Evolutionary conservation across 2,797 vertebrate species (phyloP).

Genomic region (Syndactyla subalaris): DNA sequence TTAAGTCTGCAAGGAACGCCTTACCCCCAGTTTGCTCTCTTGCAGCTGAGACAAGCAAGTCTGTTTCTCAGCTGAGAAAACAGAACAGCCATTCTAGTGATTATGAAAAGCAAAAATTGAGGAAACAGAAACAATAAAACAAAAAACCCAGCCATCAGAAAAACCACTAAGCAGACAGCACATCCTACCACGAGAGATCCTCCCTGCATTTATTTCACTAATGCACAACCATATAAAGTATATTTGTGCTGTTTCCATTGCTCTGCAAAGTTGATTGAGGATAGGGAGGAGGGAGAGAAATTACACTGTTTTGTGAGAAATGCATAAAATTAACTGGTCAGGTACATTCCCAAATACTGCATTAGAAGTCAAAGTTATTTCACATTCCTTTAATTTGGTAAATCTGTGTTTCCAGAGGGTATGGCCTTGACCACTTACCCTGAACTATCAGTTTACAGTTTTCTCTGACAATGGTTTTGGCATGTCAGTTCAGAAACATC

Average conservation of each 20-base stretch:
- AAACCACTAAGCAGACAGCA: not conserved
- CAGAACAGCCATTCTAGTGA: not conserved
- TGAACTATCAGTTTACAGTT: not conserved
- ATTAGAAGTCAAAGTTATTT: not conserved
- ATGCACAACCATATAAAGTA: not conserved
- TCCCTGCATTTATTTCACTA: not conserved
- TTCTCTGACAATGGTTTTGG: not conserved
- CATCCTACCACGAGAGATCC: not conserved
- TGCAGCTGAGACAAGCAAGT: not conserved
- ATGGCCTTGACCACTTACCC: not conserved
- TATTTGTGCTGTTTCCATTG: not conserved
- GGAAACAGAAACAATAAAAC: conserved; percentile 15
- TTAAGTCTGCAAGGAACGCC: not conserved
- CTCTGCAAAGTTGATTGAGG: not conserved
- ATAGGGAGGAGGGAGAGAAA: not conserved
- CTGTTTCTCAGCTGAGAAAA: conserved; percentile 59
- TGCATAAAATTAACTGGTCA: not conserved
- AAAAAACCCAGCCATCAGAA: not conserved
- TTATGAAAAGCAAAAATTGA: not conserved
- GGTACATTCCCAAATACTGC: not conserved
- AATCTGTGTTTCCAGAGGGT: not conserved
- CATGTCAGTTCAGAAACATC: not conserved
- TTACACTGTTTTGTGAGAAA: not conserved
- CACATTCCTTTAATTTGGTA: not conserved
- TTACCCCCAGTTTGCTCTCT: not conserved